These are phyloP conservation scores for Catocala fraxini DNA, from an alignment of 2,888 invertebrate genomes.

Conservation along the genomic window DNA sequence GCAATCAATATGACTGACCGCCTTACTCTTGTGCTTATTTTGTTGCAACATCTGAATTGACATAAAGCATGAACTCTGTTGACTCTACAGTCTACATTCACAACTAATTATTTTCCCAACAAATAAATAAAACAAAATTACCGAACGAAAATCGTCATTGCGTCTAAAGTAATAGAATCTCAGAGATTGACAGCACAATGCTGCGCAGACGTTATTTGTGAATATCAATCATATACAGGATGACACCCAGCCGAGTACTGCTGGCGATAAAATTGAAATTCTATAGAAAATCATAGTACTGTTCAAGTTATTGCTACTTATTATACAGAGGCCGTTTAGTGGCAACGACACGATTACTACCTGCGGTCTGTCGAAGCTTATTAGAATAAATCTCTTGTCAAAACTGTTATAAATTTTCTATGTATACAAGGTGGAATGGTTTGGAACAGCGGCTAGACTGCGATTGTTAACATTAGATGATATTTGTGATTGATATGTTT, in stretches of 20 bases:
- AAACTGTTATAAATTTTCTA: conserved; percentile 15
- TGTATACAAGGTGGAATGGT: conserved; percentile 8
- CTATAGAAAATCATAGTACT: conserved; percentile 64
- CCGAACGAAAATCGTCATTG: conserved; percentile 31
- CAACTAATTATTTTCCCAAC: conserved; percentile 14
- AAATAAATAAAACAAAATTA: conserved; percentile 16
- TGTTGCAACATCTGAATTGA: too few species aligned
- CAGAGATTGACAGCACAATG: conserved; percentile 66
- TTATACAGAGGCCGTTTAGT: conserved; percentile 50
- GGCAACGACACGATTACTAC: conserved; percentile 45
- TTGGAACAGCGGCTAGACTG: neutral
- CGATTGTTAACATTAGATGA: neutral
- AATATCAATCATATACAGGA: conserved; percentile 68
- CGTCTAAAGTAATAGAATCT: conserved; percentile 33
- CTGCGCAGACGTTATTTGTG: conserved; percentile 60
- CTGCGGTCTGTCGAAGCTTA: conserved; percentile 36
- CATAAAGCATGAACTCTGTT: too few species aligned
- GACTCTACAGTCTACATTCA: too few species aligned
- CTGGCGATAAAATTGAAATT: conserved; percentile 71
- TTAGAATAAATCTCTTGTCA: conserved; percentile 47
- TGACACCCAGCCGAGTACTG: conserved; percentile 43
- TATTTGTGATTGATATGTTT: neutral
- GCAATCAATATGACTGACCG: too few species aligned
- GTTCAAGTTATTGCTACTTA: conserved; percentile 69
- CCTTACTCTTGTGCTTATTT: too few species aligned